These are phyloP conservation scores for Lepidocyrtoides sp. DNA, from an alignment of 2,888 invertebrate genomes.

Conservation along the genomic window DNA sequence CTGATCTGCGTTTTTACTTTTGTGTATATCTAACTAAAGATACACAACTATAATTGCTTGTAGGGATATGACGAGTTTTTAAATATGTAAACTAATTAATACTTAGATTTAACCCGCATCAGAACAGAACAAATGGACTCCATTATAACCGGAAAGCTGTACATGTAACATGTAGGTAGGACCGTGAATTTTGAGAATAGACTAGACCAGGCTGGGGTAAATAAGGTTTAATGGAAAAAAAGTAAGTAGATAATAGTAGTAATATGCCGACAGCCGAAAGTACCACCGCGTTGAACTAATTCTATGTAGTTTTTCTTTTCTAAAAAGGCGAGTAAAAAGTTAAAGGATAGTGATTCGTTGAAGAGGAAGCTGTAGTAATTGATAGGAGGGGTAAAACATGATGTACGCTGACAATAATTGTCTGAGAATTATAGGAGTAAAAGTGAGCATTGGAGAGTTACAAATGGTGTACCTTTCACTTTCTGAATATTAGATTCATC, in stretches of 20 bases:
- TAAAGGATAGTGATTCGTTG: neutral
- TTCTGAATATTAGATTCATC: slow-evolving; percentile 91
- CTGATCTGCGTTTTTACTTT: neutral
- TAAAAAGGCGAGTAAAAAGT: slow-evolving; percentile 6
- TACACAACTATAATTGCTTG: neutral
- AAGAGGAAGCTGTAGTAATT: slow-evolving; percentile 43
- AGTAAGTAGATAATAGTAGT: neutral
- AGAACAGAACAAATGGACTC: neutral
- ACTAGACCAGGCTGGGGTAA: too few relatives aligned
- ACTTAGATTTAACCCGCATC: too few relatives aligned
- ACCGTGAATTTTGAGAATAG: neutral
- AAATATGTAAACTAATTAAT: too few relatives aligned
- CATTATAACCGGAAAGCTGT: slow-evolving; percentile 19
- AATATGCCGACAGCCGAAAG: neutral
- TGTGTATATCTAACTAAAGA: too few relatives aligned
- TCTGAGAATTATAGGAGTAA: slow-evolving; percentile 24
- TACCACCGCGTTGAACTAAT: neutral
- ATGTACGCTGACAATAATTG: neutral
- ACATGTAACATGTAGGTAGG: too few relatives aligned
- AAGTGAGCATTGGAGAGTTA: slow-evolving; percentile 11
- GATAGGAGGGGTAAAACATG: neutral
- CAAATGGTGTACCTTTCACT: slow-evolving; percentile 84
- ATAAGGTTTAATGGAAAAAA: neutral
- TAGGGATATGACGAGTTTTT: neutral
- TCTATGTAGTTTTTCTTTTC: slow-evolving; percentile 12